These are phyloP conservation scores for Drosophila antonietae DNA, from an alignment of 2,888 invertebrate genomes.

Conservation along the genomic window DNA sequence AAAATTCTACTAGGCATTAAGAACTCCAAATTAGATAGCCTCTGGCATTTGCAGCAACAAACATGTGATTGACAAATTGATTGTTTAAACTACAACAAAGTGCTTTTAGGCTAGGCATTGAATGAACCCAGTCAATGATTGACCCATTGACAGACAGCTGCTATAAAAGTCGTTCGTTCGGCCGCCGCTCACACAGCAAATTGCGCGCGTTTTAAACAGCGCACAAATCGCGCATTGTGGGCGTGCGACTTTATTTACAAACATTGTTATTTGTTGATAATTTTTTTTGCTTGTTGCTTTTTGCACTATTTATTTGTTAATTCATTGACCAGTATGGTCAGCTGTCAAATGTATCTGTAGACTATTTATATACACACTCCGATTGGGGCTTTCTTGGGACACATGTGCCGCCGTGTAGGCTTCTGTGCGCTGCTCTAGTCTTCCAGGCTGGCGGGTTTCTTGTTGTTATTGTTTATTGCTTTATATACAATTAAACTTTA, in stretches of 20 bases:
- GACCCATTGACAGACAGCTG: constrained; percentile 62
- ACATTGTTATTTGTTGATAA: constrained; percentile 42
- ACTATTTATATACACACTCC: constrained; percentile 13
- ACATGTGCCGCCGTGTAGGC: constrained; percentile 46
- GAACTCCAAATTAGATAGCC: constrained; percentile 23
- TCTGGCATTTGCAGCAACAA: constrained; percentile 15
- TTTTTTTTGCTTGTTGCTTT: constrained; percentile 16
- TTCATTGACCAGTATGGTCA: constrained; percentile 60
- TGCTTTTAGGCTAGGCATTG: constrained; percentile 57
- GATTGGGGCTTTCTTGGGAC: constrained; percentile 34
- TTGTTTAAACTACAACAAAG: constrained; percentile 37
- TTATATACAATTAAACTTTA: constrained; percentile 62
- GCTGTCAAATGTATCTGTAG: constrained; percentile 44
- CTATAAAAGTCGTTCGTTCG: constrained; percentile 20
- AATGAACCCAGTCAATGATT: constrained; percentile 50
- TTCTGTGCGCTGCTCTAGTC: constrained; percentile 44
- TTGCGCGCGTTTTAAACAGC: constrained; percentile 45
- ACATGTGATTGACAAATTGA: constrained; percentile 73
- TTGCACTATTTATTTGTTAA: constrained; percentile 21
- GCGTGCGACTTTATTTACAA: constrained; percentile 40
- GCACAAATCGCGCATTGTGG: constrained; percentile 47
- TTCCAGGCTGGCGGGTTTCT: constrained; percentile 33
- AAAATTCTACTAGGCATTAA: constrained; percentile 12
- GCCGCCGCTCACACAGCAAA: constrained; percentile 19
- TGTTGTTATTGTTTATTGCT: constrained; percentile 48